Conservation (phyloP, 2,113 vertebrate species). For the Gallinago media region DNA sequence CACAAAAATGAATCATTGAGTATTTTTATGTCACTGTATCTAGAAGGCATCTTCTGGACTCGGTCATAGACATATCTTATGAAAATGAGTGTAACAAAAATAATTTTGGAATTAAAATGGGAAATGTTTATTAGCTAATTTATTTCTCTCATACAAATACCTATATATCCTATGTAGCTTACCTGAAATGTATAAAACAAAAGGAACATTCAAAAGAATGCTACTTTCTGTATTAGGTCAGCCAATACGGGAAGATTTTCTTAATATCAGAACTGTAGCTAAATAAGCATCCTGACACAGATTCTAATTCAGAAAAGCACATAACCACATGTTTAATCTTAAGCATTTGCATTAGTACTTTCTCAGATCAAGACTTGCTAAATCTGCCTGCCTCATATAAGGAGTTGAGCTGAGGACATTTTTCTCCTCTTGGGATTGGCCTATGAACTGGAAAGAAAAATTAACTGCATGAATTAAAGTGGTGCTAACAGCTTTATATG, state of each 20-base stretch:
- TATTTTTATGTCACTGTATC: not conserved
- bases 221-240: not conserved
- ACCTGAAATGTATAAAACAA: not conserved
- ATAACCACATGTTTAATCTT: slow-evolving; percentile 16
- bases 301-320: not conserved
- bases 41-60: not conserved
- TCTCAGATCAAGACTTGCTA: slow-evolving; percentile 11
- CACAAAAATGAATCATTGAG: not conserved
- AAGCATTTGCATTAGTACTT: slow-evolving; percentile 4
- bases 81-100: not conserved
- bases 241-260: not conserved
- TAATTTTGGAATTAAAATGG: not conserved
- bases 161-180: not conserved
- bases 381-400: not conserved
- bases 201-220: not conserved
- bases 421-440: not conserved
- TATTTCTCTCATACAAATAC: not conserved
- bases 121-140: not conserved
- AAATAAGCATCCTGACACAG: slow-evolving; percentile 16
- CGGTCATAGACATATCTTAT: not conserved
- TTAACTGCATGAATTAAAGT: not conserved
- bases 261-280: not conserved
- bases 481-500: not conserved
- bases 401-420: not conserved
- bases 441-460: slow-evolving; percentile 14